Evolutionary conservation across 2,113 vertebrate species (phyloP), one percentile per base, ranked within the genome.

Genomic region (Lonchura striata): DNA sequence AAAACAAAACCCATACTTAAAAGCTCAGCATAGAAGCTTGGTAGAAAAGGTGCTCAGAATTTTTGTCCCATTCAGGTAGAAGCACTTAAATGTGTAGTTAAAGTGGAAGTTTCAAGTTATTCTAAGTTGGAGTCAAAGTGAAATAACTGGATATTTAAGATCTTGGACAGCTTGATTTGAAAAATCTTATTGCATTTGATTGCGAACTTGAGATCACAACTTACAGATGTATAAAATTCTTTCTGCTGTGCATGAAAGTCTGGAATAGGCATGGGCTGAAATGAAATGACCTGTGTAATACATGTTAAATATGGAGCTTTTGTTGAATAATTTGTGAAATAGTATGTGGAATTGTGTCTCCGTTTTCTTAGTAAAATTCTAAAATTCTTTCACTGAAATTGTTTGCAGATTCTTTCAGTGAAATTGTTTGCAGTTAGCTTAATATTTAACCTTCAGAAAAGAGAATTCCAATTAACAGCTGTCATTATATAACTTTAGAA

Each of bases 221-320:
- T 64, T 64, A 30, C 41, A 88, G 33, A 30, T 75, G 25, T 47
- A 37, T 75, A 31, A 70, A 77, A 77, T 82, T 52, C 46, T 57
- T 82, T 53, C 53, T 82, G 33, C 54, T 91, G 30, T 64, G 6
- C 47, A 21, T 66, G 39, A 37, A 60, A n/a, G 41, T 84, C 49
- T 74, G 63, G n/a, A 72, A 39, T 18, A 30, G 50, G 23, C 20
- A 20, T 50, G 17, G n/a, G 23, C 46, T 89, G 59, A 75, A 91
- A 52, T 37, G 10, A 78, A 86, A 54, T 15, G 11, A 39, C 56
- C 15, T 65, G 7, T 65, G 44, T 46, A 35, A 31, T 82, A 46
- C 0, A 0, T 88, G 24, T 56, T 70, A 6, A 28, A 5, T 52
- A 19, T 27, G 24, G 7, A 28, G 15, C 0, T 5, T 83, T 46